Conservation (phyloP, 2,888 invertebrate genomes). For the Sialis lutaria region DNA sequence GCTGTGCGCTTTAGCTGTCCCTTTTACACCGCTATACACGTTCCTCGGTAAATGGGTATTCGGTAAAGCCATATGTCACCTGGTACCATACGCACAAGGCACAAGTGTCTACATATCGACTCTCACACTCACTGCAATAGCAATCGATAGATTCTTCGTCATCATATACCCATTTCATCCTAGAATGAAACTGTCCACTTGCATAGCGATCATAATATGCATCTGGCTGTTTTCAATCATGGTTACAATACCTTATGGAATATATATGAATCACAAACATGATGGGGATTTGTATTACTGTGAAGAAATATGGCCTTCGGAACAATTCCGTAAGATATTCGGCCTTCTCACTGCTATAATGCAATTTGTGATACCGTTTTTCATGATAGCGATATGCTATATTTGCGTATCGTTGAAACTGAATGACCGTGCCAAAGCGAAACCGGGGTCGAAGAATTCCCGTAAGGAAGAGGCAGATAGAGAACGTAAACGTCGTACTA, state of each 20-base stretch:
- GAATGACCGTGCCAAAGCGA: conserved; percentile 64
- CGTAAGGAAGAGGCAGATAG: conserved; percentile 79
- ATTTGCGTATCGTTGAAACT: conserved; percentile 78
- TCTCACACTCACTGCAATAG: conserved; percentile 90
- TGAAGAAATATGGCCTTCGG: conserved; percentile 83
- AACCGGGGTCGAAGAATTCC: conserved; percentile 72
- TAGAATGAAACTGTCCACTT: conserved; percentile 76
- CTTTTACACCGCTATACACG: conserved; percentile 90
- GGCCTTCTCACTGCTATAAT: conserved; percentile 74
- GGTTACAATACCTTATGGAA: conserved; percentile 80
- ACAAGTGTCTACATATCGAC: conserved; percentile 96
- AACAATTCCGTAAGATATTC: conserved; percentile 59
- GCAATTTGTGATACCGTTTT: conserved; percentile 89
- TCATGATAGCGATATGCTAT: conserved; percentile 89
- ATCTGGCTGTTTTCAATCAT: conserved; percentile 84
- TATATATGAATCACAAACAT: conserved; percentile 50
- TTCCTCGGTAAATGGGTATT: conserved; percentile 88
- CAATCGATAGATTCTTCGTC: conserved; percentile 92
- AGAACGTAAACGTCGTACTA: conserved; percentile 77
- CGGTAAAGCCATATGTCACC: conserved; percentile 76
- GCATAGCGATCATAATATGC: conserved; percentile 65
- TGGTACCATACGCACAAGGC: conserved; percentile 86
- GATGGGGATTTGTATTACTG: conserved; percentile 39
- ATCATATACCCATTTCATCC: conserved; percentile 92
- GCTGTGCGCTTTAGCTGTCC: conserved; percentile 83